Evolutionary conservation across 2,797 vertebrate species (phyloP), one percentile per base, ranked within the genome.

Genomic region (Tarsius wallacei): DNA sequence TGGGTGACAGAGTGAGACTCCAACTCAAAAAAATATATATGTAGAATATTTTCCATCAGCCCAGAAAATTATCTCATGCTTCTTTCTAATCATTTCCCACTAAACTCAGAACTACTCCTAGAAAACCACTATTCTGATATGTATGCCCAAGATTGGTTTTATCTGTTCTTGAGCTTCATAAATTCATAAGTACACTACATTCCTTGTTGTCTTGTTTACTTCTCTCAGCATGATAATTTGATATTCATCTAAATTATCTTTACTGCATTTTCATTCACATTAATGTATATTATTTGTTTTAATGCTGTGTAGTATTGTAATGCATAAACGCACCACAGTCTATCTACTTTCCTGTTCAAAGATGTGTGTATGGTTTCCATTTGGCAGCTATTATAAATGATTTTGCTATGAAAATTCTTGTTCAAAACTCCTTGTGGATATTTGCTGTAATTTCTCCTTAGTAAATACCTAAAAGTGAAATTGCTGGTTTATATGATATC

Each of bases 401-500:
- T 7, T 64, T 22, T 64, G 5, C n/a, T 31, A 64, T 68, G 13
- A 68, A 59, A 12, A 57, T 86, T 78, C 21, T 86, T 86, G 47
- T 49, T 86, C 53, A 68, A 78, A 57, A 11, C 17, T 84, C 66
- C 53, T 55, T 66, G 71, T 57, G 7, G 22, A 55, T 77, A 49
- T 59, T n/a, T 83, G 7, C n/a, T 85, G 66, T 85, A 19, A 66
- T 26, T 92, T 77, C 49, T 85, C 33, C 83, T 55, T 21, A 66
- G 33, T 85, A n/a, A 85, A 85, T 84, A 85, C 9, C 33, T n/a
- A 76, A n/a, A 87, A 93, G 24, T 70, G 19, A 31, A 87, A 71
- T 53, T 87, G 31, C 2, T 80, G 42, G n/a, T 70, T 71, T 78
- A 80, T 76, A 26, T 51, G 57, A 57, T 59, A 93, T 51, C 22